Base-by-base conservation (phyloP, 2,113 vertebrate genomes). In the Sinosuthora webbiana region DNA sequence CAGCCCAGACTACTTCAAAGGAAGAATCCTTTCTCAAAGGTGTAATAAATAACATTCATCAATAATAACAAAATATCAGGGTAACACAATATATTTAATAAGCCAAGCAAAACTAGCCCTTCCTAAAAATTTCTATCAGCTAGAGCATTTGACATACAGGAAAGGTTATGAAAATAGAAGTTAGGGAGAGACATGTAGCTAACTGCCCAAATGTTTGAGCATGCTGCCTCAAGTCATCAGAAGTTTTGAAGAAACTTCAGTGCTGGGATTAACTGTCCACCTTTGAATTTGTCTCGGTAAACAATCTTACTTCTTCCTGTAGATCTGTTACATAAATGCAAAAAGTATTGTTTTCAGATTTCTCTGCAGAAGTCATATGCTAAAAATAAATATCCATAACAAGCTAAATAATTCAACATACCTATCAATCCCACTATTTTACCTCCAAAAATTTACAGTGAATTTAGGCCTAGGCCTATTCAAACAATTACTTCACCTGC, bases 321-420 rank as follows among this genome's bases (percentile, higher is more conserved):
- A 80, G 77, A 76, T 53, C 28, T 41, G 31, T 53, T 68, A 55
- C 30, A 84, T 73, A 76, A 79, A 88, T 57, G n/a, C 44, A 64
- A n/a, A 52, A 89, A 44, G 13, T 65, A 91, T 24, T 83, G 37
- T 49, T 93, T 85, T 49, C 31, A 4, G 49, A 76, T 45, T 87
- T 85, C 67, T 41, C 62, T 79, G 44, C 53, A 49, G 7, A 59
- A 93, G 37, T 60, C 27, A 64, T 74, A 31, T 18, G 25, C 35
- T 92, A 88, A 95, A 94, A 80, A 73, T 44, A 95, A 8, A 15
- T 22, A 60, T 6, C 67, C 10, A 0, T 76, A 85, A 69, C 37
- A 79, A 76, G 67, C 37, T 87, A 73, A 87, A 91, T 37, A 94
- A 90, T 80, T 91, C 84, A 93, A n/a, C 82, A 87, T 41, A 21